Conservation (phyloP, 2,797 vertebrate genomes). For the Esox masquinongy region DNA sequence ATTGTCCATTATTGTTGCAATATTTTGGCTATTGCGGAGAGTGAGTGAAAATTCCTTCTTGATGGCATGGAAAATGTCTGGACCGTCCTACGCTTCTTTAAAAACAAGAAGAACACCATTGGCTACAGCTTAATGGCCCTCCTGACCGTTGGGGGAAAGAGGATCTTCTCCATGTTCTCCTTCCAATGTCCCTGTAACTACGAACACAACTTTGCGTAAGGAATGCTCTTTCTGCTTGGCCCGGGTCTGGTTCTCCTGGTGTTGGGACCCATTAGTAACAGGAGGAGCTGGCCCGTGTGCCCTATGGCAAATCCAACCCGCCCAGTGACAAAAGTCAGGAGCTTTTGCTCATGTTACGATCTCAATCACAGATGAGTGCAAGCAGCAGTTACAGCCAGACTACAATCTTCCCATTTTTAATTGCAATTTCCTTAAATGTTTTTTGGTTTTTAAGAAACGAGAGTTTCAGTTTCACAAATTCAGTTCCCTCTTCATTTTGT, state of each 20-base stretch:
- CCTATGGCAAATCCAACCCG: slow-evolving; percentile 80
- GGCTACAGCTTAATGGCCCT: no score
- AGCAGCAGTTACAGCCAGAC: background rate
- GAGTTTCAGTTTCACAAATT: no score
- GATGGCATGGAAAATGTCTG: slow-evolving; percentile 84
- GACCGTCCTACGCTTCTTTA: slow-evolving; percentile 79
- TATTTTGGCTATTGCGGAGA: slow-evolving; percentile 9
- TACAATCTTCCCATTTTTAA: no score
- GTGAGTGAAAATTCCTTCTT: background rate
- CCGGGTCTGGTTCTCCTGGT: slow-evolving; percentile 86
- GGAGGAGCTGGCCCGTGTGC: slow-evolving; percentile 78
- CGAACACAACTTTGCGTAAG: slow-evolving; percentile 82
- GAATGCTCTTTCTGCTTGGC: slow-evolving; percentile 84
- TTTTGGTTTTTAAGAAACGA: no score
- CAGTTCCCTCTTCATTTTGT: no score
- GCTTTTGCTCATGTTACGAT: slow-evolving; percentile 83
- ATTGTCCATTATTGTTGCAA: background rate
- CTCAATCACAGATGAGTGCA: slow-evolving; percentile 89
- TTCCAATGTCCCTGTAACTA: slow-evolving; percentile 91
- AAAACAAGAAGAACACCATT: slow-evolving; percentile 85
- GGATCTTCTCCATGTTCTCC: slow-evolving; percentile 86
- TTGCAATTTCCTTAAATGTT: no score
- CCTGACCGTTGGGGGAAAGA: slow-evolving; percentile 88
- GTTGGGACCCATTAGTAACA: slow-evolving; percentile 77
- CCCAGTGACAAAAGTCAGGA: slow-evolving; percentile 73